Base-by-base conservation (phyloP, 1,140 invertebrate genomes). In the Drosophila sproati region DNA sequence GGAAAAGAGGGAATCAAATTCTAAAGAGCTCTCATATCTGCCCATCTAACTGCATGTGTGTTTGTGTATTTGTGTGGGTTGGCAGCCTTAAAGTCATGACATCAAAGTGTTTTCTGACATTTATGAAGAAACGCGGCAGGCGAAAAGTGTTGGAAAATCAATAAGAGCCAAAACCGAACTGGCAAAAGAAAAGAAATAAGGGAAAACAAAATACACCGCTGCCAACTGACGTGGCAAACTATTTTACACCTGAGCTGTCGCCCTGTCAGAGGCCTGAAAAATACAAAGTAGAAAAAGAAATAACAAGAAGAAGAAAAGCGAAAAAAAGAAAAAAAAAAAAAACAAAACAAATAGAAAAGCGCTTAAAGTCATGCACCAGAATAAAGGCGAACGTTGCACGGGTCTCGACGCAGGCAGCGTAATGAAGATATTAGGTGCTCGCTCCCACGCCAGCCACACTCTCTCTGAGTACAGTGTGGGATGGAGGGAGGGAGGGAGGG, bases 181-280 rank as follows among this genome's bases (percentile, higher is more conserved):
- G 12, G 41, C 20, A 55, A 55, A 61, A 59, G 52, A 67, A 54
- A 57, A 55, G 43, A 20, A 29, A 64, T 54, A 12, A 47, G 32
- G 32, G 20, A 60, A 28, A 45, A 37, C 39, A 51, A 45, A 55
- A 77, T 63, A 63, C 45, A 55, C 63, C 69, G 62, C 59, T 69
- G 80, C 56, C 74, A 61, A 76, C 47, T 70, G 80, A 67, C 76
- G 78, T 71, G 82, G 79, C 64, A 76, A 80, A 87, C 83, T 82
- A 88, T 67, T 87, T 87, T 80, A 87, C 82, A 87, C 82, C 82
- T 87, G 83, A 82, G 82, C 81, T 88, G 83, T 77, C 83, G 64
- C 63, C 78, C 74, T 81, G 75, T 82, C 80, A 83, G 37, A 60
- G 71, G 72, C 66, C 72, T 69, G 12, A 57, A 64, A 63, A 50